Percentiles rank a stretch among this genome's conserved stretches.
These are phyloP conservation scores for Anableps anableps DNA, from an alignment of 2,797 vertebrate species.

Conservation along the genomic window DNA sequence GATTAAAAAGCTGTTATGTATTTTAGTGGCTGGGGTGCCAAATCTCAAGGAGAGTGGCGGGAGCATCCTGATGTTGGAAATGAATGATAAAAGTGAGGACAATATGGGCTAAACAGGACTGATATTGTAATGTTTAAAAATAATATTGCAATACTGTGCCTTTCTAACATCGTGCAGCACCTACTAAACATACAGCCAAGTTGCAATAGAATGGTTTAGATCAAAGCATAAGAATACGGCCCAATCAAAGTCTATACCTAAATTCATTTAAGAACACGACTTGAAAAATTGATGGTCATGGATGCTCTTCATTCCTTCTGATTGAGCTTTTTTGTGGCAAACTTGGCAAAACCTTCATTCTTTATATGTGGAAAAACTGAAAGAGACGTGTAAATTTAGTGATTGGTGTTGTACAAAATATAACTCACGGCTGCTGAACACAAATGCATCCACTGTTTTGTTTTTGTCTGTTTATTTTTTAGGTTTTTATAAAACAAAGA, in stretches of 20 bases:
- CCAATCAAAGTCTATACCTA: background rate
- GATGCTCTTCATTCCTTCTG: background rate
- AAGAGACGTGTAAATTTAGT: too few species aligned
- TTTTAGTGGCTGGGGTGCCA: too few species aligned
- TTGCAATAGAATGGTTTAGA: background rate
- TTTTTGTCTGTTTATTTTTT: too few species aligned
- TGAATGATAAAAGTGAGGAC: too few species aligned
- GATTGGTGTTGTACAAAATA: background rate
- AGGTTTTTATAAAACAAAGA: background rate
- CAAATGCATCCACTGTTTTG: background rate
- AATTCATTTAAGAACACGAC: background rate
- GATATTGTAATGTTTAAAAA: background rate
- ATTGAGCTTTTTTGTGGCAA: background rate
- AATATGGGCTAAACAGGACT: background rate
- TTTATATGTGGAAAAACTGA: background rate
- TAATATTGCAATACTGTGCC: background rate
- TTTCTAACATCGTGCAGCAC: background rate
- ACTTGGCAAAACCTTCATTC: background rate
- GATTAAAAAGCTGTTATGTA: too few species aligned
- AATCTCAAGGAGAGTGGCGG: too few species aligned
- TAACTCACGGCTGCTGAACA: background rate
- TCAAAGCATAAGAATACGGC: background rate
- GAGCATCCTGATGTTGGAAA: too few species aligned
- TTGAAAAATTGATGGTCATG: background rate
- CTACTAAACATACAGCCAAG: background rate